phyloP scores from a whole-genome alignment of 2,113 vertebrate species.

The Corvus moneduloides region DNA sequence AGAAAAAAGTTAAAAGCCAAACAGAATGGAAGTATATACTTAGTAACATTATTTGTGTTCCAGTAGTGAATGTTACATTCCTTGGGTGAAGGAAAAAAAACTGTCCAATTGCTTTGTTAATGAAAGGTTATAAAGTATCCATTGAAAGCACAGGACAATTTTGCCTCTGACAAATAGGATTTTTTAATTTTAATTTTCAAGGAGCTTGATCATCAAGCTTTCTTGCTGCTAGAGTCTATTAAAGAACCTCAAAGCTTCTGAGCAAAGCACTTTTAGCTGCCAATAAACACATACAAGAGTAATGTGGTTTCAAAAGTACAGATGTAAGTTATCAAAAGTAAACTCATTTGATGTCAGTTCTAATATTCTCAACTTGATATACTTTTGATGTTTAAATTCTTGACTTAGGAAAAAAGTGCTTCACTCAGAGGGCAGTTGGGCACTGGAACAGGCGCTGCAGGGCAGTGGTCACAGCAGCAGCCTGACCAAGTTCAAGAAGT shows the following conservation, averaged over 20 bases:
- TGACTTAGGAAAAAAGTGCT: background rate
- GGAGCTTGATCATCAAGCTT: background rate
- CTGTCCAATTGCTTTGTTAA: background rate
- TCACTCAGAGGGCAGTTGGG: background rate
- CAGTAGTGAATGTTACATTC: background rate
- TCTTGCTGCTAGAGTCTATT: background rate
- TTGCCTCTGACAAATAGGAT: background rate
- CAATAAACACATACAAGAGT: background rate
- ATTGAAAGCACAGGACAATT: background rate
- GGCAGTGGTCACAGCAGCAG: background rate
- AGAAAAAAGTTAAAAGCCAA: background rate
- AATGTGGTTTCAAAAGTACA: background rate
- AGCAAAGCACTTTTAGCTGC: background rate
- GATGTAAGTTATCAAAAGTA: slow-evolving; percentile 19
- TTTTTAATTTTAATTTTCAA: background rate
- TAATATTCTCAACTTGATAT: background rate
- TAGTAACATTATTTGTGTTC: background rate
- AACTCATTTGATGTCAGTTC: background rate
- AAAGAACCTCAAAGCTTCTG: background rate
- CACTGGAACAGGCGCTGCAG: background rate
- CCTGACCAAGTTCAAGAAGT: background rate
- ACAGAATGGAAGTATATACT: background rate
- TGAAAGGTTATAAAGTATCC: background rate
- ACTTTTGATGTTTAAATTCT: background rate
- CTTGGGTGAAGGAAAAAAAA: background rate